Percentiles rank a stretch among this genome's conserved stretches.
Conservation (phyloP, 2,113 vertebrate genomes). For the Micromys minutus region DNA sequence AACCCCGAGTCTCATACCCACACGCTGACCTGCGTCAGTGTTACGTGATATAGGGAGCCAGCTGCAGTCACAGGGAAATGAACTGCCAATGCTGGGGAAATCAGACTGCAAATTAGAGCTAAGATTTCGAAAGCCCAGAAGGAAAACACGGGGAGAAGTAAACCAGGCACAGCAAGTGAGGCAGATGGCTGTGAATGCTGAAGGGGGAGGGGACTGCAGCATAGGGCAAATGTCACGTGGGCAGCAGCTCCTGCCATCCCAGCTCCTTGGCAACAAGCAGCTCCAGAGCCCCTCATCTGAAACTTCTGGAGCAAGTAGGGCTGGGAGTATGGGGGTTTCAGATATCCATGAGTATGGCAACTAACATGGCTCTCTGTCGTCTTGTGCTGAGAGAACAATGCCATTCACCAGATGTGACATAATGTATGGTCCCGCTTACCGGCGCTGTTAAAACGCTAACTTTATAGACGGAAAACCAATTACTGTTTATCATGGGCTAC, state of each 20-base stretch:
- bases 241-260: background rate
- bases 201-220: background rate
- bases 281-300: background rate
- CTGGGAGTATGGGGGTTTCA: background rate
- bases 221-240: background rate
- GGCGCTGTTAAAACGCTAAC: background rate
- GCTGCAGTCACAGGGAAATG: background rate
- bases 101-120: background rate
- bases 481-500: background rate
- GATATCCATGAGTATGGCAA: background rate
- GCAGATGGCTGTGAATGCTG: background rate
- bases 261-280: background rate
- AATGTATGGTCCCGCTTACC: background rate
- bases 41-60: constrained; percentile 31
- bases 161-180: background rate
- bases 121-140: background rate
- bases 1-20: background rate
- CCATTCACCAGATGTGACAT: background rate
- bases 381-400: background rate
- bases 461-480: background rate
- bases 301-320: background rate
- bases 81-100: background rate
- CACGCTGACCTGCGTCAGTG: background rate
- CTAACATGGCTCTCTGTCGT: background rate
- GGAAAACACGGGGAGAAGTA: background rate